Evolutionary conservation across 2,113 vertebrate species (phyloP).

Genomic region (Scytalopus superciliaris): DNA sequence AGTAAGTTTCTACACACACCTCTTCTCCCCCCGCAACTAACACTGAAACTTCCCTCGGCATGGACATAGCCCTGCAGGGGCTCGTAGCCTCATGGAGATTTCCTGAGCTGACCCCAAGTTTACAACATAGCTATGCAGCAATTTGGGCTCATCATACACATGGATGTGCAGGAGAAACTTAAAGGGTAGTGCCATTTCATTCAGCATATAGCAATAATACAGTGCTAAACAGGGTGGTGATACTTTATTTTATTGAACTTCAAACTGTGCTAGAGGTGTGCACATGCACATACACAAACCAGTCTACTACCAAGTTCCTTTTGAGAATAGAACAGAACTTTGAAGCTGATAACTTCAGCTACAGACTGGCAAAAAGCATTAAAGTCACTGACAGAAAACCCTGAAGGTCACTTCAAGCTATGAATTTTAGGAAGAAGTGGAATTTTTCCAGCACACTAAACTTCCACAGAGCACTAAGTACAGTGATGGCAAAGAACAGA

Average conservation of each 20-base stretch:
- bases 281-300: neutral
- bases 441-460: neutral
- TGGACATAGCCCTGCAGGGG: too few species aligned
- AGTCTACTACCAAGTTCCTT: neutral
- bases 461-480: neutral
- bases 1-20: rapidly evolving
- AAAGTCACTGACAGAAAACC: neutral
- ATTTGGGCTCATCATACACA: neutral
- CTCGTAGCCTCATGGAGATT: neutral
- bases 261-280: neutral
- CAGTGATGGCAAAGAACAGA: neutral
- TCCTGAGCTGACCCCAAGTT: neutral
- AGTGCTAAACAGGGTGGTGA: neutral
- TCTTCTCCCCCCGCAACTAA: neutral
- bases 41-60: neutral
- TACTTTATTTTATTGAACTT: neutral
- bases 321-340: neutral
- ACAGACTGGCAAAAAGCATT: neutral
- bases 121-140: neutral
- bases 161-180: neutral
- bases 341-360: neutral
- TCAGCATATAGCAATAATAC: neutral
- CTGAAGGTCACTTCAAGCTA: neutral
- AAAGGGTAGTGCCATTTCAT: neutral
- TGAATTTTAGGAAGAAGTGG: neutral